phyloP scores from a whole-genome alignment of 1,140 invertebrate species.

The Kradibia gibbosae region DNA sequence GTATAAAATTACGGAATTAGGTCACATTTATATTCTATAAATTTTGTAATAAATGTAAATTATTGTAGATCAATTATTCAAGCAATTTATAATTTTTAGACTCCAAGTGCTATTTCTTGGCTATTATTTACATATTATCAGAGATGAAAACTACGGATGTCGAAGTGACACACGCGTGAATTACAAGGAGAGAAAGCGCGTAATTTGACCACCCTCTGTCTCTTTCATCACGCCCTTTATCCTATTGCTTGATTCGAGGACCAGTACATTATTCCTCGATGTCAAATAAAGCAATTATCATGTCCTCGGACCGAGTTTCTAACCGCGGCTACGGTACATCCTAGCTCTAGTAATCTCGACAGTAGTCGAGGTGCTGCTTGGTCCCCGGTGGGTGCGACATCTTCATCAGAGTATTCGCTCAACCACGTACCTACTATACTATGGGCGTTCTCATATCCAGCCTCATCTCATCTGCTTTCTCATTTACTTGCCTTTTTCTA shows the following conservation, averaged over 20 bases:
- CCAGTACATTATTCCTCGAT: conserved; percentile 72
- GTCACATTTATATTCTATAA: too few species aligned
- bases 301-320: conserved; percentile 60
- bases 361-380: not conserved
- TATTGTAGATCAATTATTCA: too few species aligned
- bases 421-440: not conserved
- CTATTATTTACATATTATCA: conserved; percentile 34
- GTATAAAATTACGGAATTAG: too few species aligned
- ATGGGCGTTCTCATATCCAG: conserved; percentile 26
- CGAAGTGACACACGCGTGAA: conserved; percentile 17
- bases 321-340: conserved; percentile 65
- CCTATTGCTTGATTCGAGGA: conserved; percentile 50
- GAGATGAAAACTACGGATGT: conserved; percentile 25
- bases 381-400: conserved; percentile 72
- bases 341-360: conserved; percentile 68
- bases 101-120: not conserved
- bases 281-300: conserved; percentile 75
- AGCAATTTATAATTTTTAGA: not conserved
- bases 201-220: conserved; percentile 55
- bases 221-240: conserved; percentile 44
- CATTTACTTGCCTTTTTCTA: conserved; percentile 49
- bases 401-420: conserved; percentile 66
- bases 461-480: conserved; percentile 20
- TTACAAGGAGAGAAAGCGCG: conserved; percentile 48
- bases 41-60: too few species aligned